Base-by-base conservation (phyloP, 1,140 invertebrate species). In the Scaptomyza graminum region DNA sequence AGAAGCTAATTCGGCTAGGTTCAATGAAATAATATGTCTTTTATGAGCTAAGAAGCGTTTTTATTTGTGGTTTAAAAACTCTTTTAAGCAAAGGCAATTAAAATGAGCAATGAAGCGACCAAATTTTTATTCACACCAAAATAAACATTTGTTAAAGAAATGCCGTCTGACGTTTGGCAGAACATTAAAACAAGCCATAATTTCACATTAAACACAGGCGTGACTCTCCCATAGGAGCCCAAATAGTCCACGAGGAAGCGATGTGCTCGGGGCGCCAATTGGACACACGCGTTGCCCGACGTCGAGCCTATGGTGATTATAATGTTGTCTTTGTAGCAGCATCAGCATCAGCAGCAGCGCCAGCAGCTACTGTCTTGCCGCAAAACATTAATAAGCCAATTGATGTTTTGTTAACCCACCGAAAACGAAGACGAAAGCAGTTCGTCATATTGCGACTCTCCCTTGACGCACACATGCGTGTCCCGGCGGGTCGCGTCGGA, bases 341-440 rank as follows among this genome's bases (percentile, higher is more conserved):
- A n/a, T 13, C 37, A 31, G 22, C 22, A n/a, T 15, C 37, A 31
- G 59, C 31, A 56, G 54, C 61, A 50, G 7, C 60, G 39, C 37
- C 57, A 12, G 41, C 55, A 56, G 41, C 49, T 49, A 68, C 37
- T 41, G 12, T 41, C n/a, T n/a, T 3, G 37, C 51, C 59, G 63
- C 73, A 77, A 76, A 34, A 89, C 84, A 88, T 88, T 88, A 88
- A 88, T 88, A 88, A 88, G 83, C 82, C 83, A 88, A 88, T 88
- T 88, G 83, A 83, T 83, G 84, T 89, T 88, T 87, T 88, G 83
- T 88, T 87, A 87, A 88, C 82, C 83, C 78, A 70, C 57, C 74
- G 31, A 59, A 50, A 57, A 62, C 44, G 55, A 50, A 44, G 52
- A 34, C 43, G 57, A 46, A 43, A 75, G 63, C 69, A 66, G 83